These are phyloP conservation scores for Nycticorax nycticorax DNA, from an alignment of 2,113 vertebrate species.

Conservation along the genomic window DNA sequence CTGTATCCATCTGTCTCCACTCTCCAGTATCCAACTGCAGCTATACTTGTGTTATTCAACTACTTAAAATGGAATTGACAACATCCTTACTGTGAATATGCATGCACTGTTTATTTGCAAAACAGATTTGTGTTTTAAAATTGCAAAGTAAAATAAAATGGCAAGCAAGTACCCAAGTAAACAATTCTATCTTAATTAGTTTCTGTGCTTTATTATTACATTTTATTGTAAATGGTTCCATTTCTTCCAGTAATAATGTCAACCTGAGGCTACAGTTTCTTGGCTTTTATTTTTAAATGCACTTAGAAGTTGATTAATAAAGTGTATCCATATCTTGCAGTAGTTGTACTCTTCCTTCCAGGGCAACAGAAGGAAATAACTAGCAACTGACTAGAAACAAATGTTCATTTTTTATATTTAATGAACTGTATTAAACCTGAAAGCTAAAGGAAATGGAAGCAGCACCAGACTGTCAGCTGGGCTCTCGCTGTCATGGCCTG, in stretches of 20 bases:
- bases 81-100: not conserved
- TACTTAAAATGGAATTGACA: not conserved
- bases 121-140: not conserved
- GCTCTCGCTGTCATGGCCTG: not conserved
- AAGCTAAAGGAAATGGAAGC: not conserved
- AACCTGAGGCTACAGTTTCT: not conserved
- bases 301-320: not conserved
- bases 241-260: not conserved
- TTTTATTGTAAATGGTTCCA: not conserved
- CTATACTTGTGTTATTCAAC: not conserved
- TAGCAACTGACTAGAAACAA: conserved; percentile 49
- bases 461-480: not conserved
- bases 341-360: not conserved
- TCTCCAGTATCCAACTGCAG: not conserved
- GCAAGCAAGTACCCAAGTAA: not conserved
- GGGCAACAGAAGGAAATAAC: not conserved
- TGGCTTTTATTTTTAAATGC: not conserved
- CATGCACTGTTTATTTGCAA: not conserved
- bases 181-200: not conserved
- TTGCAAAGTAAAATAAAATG: not conserved
- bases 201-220: not conserved
- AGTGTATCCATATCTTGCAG: not conserved
- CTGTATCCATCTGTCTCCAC: not conserved
- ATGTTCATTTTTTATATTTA: not conserved
- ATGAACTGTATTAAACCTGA: not conserved